Conservation (phyloP, 2,797 vertebrate genomes). For the Enteromius fasciolatus region DNA sequence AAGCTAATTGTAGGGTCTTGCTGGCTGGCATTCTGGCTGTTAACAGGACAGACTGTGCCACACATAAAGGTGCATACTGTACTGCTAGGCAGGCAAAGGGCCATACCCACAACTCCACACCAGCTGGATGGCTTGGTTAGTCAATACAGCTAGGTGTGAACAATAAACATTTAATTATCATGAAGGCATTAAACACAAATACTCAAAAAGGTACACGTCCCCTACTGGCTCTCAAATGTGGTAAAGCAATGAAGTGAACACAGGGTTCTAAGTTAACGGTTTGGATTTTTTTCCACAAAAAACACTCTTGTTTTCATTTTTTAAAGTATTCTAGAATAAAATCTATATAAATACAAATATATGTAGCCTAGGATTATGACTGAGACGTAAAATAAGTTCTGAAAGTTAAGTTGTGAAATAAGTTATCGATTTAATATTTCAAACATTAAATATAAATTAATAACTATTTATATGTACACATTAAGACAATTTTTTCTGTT, state of each 20-base stretch:
- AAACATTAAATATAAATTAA: background rate
- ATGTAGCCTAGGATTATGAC: background rate
- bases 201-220: background rate
- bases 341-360: background rate
- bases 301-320: background rate
- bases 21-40: conserved; percentile 69
- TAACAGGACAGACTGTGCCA: conserved; percentile 61
- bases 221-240: conserved; percentile 28
- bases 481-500: too few relatives aligned
- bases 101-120: conserved; percentile 50
- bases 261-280: background rate
- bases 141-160: conserved; percentile 57
- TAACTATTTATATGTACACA: background rate
- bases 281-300: background rate
- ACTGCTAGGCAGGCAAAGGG: conserved; percentile 65
- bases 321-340: background rate
- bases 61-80: conserved; percentile 65
- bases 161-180: conserved; percentile 60
- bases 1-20: conserved; percentile 75
- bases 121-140: conserved; percentile 29
- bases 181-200: conserved; percentile 49
- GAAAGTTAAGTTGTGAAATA: background rate
- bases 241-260: background rate
- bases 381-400: background rate
- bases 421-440: background rate